Conservation (phyloP, 2,888 invertebrate species). For the Ceratothoa steindachneri region DNA sequence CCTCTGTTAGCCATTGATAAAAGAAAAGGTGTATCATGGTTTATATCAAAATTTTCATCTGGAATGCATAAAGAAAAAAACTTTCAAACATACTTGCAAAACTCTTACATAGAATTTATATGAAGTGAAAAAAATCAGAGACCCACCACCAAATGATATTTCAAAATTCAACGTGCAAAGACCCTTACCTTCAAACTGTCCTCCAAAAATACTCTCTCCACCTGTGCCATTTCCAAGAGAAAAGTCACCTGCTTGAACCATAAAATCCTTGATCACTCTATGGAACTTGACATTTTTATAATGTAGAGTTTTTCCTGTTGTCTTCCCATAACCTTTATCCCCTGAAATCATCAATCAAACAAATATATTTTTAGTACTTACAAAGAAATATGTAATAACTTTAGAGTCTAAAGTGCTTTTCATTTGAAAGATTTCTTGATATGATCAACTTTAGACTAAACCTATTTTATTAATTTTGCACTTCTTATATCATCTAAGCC, state of each 20-base stretch:
- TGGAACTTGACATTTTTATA: constrained; percentile 88
- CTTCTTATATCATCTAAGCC: too few relatives aligned
- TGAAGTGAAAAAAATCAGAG: too few relatives aligned
- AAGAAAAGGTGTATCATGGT: constrained; percentile 83
- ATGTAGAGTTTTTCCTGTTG: constrained; percentile 67
- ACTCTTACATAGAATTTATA: not conserved
- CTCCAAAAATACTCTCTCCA: constrained; percentile 96
- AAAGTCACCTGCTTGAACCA: constrained; percentile 69
- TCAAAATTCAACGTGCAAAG: not conserved
- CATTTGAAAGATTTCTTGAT: too few relatives aligned
- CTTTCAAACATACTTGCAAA: not conserved
- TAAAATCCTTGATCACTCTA: constrained; percentile 93
- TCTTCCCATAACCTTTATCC: constrained; percentile 46
- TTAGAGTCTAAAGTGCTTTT: not conserved
- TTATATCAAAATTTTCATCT: constrained; percentile 89
- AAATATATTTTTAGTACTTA: not conserved
- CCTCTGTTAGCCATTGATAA: constrained; percentile 98
- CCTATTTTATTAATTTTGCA: too few relatives aligned
- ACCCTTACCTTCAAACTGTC: constrained; percentile 88
- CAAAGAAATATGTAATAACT: not conserved
- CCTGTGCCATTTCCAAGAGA: constrained; percentile 86
- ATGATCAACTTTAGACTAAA: too few relatives aligned
- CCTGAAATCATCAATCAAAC: too few relatives aligned
- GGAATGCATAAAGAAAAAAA: constrained; percentile 50
- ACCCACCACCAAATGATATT: not conserved